Evolutionary conservation across 2,888 invertebrate species (phyloP), one percentile per base, ranked within the genome.

Genomic region (Agonum fuliginosum): DNA sequence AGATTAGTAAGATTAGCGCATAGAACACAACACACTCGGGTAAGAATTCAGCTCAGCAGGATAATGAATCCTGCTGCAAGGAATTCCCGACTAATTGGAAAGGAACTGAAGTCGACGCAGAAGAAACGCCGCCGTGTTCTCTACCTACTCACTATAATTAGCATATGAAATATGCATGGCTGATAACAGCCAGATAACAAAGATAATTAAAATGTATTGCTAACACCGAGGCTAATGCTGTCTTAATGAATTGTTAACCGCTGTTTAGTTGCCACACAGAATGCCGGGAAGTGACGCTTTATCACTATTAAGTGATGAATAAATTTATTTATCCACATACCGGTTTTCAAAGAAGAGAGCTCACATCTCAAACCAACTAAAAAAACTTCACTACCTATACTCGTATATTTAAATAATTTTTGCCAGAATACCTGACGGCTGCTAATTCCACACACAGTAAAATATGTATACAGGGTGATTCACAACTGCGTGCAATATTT

Each of bases 141-240:
- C 30, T 62, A 22, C 27, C 30, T 62, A 62, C 58, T 62, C 30
- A 74, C 27, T 24, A 43, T 74, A 74, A 62, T 74, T 74, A 74
- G 62, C 65, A 24, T 62, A 73, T 73, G 58, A 73, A 74, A 58
- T 58, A 74, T 74, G 62, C 74, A 65, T 5, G 62, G 20, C 17
- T 74, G 62, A 62, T 41, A 71, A 51, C 51, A 46, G 46, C 19
- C n/a, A 43, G 48, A 51, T 24, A 74, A 62, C 74, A 62, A 30
- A 62, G 58, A 17, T 30, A 62, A 62, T 62, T 62, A 62, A 62
- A 62, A 62, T 62, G 30, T 27, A 62, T 62, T 62, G 58, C 58
- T 27, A 27, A 62, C 46, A 17, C 58, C 27, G 58, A 62, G 30
- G 30, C 12, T 62, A 62, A 30, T 14, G 17, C 30, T 6, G 17